Conservation (phyloP, 2,888 invertebrate genomes). For the Desoria tigrina region DNA sequence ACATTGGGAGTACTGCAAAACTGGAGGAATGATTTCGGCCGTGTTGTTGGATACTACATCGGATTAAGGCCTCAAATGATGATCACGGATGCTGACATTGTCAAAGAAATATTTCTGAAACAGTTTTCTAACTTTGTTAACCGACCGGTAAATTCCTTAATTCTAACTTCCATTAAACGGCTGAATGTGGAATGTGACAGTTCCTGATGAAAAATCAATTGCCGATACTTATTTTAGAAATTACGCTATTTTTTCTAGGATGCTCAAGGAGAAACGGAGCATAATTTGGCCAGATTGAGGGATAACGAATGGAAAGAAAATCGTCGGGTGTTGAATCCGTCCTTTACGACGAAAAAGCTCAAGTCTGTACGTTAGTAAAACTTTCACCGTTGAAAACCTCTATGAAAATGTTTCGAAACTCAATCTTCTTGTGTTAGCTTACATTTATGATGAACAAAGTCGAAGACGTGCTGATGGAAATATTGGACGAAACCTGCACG, state of each 20-base stretch:
- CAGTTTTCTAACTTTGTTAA: conserved; percentile 53
- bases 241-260: too few species aligned
- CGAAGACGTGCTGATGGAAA: conserved; percentile 50
- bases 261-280: conserved; percentile 50
- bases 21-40: conserved; percentile 47
- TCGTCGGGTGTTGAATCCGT: conserved; percentile 51
- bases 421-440: conserved; percentile 31
- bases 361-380: conserved; percentile 49
- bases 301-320: conserved; percentile 53
- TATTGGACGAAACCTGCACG: conserved; percentile 48
- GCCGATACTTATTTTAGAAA: too few species aligned
- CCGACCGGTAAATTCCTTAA: conserved; percentile 48
- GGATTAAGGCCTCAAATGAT: conserved; percentile 51
- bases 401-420: too few species aligned
- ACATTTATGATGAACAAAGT: conserved; percentile 52
- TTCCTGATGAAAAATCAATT: too few species aligned
- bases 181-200: too few species aligned
- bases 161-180: too few species aligned
- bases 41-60: conserved; percentile 50
- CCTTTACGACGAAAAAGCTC: conserved; percentile 51
- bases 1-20: conserved; percentile 45
- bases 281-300: conserved; percentile 49
- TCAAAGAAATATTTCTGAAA: conserved; percentile 52
- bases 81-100: conserved; percentile 51
- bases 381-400: too few species aligned